A percentile compares a stretch with the other conserved stretches of the same genome.
Evolutionary conservation across 2,888 invertebrate species (phyloP).

Genomic region (Scaptodrosophila latifasciaeformis): DNA sequence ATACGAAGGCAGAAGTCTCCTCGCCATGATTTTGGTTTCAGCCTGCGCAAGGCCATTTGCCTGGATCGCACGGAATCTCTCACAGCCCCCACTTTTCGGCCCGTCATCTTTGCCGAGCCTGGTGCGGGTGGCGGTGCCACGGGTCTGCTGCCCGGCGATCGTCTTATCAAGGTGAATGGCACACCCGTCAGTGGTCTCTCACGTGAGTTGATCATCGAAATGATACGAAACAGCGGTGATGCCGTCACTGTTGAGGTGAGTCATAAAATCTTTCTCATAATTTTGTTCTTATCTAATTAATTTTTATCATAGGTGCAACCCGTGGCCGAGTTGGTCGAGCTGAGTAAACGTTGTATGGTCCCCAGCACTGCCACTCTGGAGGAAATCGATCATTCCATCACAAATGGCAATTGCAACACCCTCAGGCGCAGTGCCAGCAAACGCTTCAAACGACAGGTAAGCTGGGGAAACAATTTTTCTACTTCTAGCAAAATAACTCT

Average conservation of each 20-base stretch:
- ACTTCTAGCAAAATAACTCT: too few species aligned
- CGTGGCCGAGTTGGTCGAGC: constrained; percentile 92
- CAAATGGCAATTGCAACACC: constrained; percentile 80
- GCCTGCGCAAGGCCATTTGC: constrained; percentile 90
- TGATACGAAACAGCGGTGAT: constrained; percentile 90
- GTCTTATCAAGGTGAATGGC: constrained; percentile 92
- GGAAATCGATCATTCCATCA: constrained; percentile 67
- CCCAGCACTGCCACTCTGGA: constrained; percentile 60
- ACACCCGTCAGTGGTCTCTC: constrained; percentile 88
- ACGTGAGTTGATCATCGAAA: constrained; percentile 93
- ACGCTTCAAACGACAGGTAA: constrained; percentile 80
- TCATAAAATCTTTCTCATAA: constrained; percentile 17
- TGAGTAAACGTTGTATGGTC: constrained; percentile 83
- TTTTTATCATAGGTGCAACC: constrained; percentile 86
- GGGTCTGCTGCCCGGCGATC: constrained; percentile 95
- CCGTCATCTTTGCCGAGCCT: constrained; percentile 93
- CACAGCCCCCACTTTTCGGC: constrained; percentile 71
- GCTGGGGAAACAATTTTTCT: too few species aligned
- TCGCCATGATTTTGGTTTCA: constrained; percentile 95
- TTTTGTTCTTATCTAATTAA: constrained; percentile 3
- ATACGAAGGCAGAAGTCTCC: constrained; percentile 88
- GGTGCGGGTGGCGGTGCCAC: constrained; percentile 85
- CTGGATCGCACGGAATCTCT: constrained; percentile 79
- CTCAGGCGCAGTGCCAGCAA: constrained; percentile 88
- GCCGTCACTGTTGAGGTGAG: constrained; percentile 89